Percentiles rank a stretch among this genome's conserved stretches.
phyloP scores from a whole-genome alignment of 2,888 invertebrate species.

The Plagodis pulveraria region DNA sequence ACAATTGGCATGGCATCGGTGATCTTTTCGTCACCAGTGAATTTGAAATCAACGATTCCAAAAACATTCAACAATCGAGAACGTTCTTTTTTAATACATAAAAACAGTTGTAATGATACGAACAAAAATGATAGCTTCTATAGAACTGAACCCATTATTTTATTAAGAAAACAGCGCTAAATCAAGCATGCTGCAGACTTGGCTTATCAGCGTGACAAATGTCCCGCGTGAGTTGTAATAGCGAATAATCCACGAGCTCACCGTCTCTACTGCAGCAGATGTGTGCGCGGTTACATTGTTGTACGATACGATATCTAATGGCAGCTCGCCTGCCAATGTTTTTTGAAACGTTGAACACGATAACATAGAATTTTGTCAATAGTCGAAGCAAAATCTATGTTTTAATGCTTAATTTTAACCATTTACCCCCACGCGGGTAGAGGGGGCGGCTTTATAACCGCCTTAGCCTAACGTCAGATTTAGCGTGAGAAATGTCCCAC shows the following conservation, averaged over 20 bases:
- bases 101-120: too few species aligned
- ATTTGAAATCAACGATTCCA: too few species aligned
- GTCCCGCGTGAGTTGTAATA: conserved; percentile 48
- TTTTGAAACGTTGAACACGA: conserved; percentile 7
- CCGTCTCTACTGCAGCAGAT: conserved; percentile 31
- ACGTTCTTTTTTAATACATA: too few species aligned
- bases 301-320: conserved; percentile 20
- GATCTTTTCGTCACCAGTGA: too few species aligned
- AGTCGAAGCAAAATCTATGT: conserved; percentile 34
- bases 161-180: neutral
- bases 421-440: too few species aligned
- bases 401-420: conserved; percentile 9
- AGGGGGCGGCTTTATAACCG: too few species aligned
- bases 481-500: neutral
- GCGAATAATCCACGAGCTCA: conserved; percentile 57
- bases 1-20: too few species aligned
- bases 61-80: too few species aligned
- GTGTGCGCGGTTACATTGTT: conserved; percentile 35
- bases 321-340: conserved; percentile 4
- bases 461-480: neutral
- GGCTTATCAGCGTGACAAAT: conserved; percentile 41
- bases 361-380: conserved; percentile 3
- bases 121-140: too few species aligned
- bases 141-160: too few species aligned
- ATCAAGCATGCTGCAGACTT: conserved; percentile 7